A percentile compares a stretch with the other conserved stretches of the same genome.
These are phyloP conservation scores for Streptopelia turtur DNA, from an alignment of 2,797 vertebrate species.

Conservation along the genomic window DNA sequence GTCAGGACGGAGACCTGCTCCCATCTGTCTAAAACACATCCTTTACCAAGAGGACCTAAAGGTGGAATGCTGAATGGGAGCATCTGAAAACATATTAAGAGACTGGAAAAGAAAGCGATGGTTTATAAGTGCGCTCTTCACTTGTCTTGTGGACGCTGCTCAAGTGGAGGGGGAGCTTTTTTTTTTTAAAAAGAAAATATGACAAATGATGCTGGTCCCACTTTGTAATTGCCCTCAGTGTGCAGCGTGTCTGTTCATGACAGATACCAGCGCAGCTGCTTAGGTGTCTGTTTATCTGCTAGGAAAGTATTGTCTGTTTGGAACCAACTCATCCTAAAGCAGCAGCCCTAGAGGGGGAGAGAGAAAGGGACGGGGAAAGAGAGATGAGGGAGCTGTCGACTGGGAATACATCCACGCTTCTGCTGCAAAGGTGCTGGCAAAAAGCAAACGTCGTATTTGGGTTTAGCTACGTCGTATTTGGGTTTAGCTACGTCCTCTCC, in stretches of 20 bases:
- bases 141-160: constrained; percentile 12
- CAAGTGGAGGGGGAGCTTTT: not conserved
- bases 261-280: constrained; percentile 63
- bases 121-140: not conserved
- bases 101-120: not conserved
- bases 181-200: constrained; percentile 1
- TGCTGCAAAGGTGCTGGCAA: constrained; percentile 37
- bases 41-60: not conserved
- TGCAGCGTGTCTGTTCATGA: constrained; percentile 55
- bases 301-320: constrained; percentile 50
- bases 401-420: constrained; percentile 13
- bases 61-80: not conserved
- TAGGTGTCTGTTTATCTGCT: constrained; percentile 67
- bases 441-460: not conserved
- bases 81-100: not conserved
- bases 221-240: constrained; percentile 49
- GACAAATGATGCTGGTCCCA: constrained; percentile 52
- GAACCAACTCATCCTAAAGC: constrained; percentile 59
- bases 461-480: too few relatives aligned
- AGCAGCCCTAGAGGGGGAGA: constrained; percentile 17
- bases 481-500: too few relatives aligned
- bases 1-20: constrained; percentile 28
- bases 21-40: not conserved
- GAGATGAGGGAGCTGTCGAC: not conserved
- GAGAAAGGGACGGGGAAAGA: not conserved